Evolutionary conservation across 1,140 invertebrate genomes (phyloP), one percentile per base, ranked within the genome.

Genomic region (Drosophila mayri): DNA sequence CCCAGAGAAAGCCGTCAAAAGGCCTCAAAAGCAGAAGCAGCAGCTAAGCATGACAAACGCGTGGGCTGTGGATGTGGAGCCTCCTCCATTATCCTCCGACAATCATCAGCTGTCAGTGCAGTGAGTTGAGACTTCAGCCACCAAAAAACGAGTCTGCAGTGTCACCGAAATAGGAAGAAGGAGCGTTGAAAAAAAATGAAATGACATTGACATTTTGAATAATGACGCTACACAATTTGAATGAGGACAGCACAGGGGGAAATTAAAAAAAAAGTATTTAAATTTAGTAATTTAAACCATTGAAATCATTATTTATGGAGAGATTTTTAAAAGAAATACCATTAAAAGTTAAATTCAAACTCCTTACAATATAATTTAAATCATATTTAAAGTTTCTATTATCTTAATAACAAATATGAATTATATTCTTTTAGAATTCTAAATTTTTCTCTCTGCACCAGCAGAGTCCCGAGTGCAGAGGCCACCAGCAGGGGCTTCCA

Each of bases 121-220:
- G 54, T 73, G 66, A 88, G 80, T 79, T 83, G 79, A 83, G 83
- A 88, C 57, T 72, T 88, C 79, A 88, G 66, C 79, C 49, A 59
- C 55, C 62, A 68, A 80, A 73, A 72, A 80, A 80, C 71, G 59
- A 62, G 77, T 76, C 76, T 68, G 76, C 60, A 77, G 66, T 72
- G 30, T 60, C 66, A 66, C 67, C 37, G 20, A 84, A 74, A 50
- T 68, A 41, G 44, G 47, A 58, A 62, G 47, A 50, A 62, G 65
- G 41, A 55, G 59, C 43, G 12, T 25, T 54, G 30, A 14, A 50
- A 62, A 50, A 62, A 72, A 74, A 64, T 54, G 65, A 90, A 90
- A 78, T 88, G 85, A 88, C 85, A 88, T 90, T 88, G 85, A 90
- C 85, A 88, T 88, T 88, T 88, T 88, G 85, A 88, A 90, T 88